Base-by-base conservation (phyloP, 2,113 vertebrate genomes). In the Grammomys surdaster region DNA sequence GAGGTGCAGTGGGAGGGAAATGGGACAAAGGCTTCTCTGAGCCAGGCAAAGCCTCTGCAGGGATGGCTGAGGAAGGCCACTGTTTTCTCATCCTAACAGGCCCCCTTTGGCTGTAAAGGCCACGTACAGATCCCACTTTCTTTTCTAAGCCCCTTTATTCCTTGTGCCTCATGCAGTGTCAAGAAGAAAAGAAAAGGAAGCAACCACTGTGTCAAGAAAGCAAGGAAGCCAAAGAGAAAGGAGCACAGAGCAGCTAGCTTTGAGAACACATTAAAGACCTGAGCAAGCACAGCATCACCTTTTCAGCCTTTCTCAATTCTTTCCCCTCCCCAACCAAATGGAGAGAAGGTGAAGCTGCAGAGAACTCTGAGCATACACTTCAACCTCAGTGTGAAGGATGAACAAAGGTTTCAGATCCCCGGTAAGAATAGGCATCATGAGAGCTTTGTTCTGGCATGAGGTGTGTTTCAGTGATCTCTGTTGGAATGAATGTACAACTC, bases 91-190 rank as follows among this genome's bases (percentile, higher is more conserved):
- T 90, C 87, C 78, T 48, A 56, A 67, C 75, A 48, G 69, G 89
- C 93, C 89, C 75, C 89, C 89, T 97, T 76, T 93, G 9, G 54
- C 60, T 67, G 9, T 19, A 85, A 90, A 95, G 97, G 56, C 67
- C 91, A 54, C 90, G 85, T 67, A 11, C 56, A 54, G 90, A 95
- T 78, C 28, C 51, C 60, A 95, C 60, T 76, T 94, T 97, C 89
- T 88, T 81, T 77, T 80, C 85, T 94, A 58, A 92, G 85, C 58
- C 54, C 75, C 92, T 95, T 97, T 96, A 65, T 96, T 88, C 54
- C 85, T 46, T 16, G 4, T 75, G 85, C 40, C 19, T 96, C 95
- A 77, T 4, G 54, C 80, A 73, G 90, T 26, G 93, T 72, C 65
- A 3, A 81, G 81, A 95, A 72, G 36, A 9, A 75, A 43, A 40